Conservation (phyloP, 2,797 vertebrate genomes). For the Setipinna tenuifilis region DNA sequence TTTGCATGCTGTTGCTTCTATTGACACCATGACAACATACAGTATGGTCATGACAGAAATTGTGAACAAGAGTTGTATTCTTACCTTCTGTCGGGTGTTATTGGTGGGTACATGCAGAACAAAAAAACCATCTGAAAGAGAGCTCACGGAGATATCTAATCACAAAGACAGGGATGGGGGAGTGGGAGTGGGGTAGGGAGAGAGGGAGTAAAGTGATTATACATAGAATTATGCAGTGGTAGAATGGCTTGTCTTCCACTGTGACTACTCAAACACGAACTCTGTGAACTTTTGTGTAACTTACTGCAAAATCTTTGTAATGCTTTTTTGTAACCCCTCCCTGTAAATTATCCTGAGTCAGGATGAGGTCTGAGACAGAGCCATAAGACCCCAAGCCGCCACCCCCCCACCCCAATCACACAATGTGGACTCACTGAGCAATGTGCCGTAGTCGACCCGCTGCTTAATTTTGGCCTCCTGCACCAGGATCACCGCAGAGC, state of each 20-base stretch:
- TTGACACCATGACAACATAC: neutral
- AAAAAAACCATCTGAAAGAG: constrained; percentile 89
- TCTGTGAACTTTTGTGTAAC: neutral
- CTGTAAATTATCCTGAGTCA: too few relatives aligned
- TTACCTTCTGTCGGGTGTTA: constrained; percentile 94
- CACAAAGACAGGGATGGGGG: neutral
- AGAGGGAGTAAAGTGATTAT: neutral
- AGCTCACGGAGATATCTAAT: constrained; percentile 92
- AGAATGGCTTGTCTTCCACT: neutral
- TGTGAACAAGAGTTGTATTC: neutral
- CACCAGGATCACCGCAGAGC: constrained; percentile 78
- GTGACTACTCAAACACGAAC: neutral
- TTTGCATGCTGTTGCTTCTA: constrained; percentile 42
- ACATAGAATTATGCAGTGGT: neutral
- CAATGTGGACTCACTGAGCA: constrained; percentile 79
- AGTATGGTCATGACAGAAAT: too few relatives aligned
- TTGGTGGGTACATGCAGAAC: constrained; percentile 90
- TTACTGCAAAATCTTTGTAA: too few relatives aligned
- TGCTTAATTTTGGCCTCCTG: constrained; percentile 94
- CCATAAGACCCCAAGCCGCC: too few relatives aligned
- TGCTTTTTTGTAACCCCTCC: neutral
- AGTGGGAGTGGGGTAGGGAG: neutral
- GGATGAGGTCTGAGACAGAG: too few relatives aligned
- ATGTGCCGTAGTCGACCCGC: constrained; percentile 84
- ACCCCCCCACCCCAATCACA: neutral